Base-by-base conservation (phyloP, 2,797 vertebrate species). In the Anisognathus igniventris region DNA sequence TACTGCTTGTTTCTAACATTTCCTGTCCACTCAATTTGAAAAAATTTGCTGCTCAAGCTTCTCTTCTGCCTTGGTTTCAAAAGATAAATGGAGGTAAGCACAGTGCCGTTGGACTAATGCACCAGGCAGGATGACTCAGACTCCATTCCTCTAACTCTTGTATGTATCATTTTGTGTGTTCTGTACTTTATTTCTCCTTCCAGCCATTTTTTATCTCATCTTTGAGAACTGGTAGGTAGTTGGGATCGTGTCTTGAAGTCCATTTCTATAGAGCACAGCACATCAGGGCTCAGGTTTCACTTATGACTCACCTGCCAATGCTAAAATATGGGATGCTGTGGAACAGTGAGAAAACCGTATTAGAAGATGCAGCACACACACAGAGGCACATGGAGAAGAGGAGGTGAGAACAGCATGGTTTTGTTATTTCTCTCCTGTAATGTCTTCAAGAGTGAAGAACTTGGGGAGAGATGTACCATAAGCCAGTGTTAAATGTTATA, bases 1-100 rank as follows among this genome's bases (percentile, higher is more conserved):
- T 91, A 68, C 67, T 82, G 58, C 72, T 92, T 81, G 53, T 88
- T 94, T 83, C 83, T 94, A 78, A 84, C 51, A 45, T 88, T 91
- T 95, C 56, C 77, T 92, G 33, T 54, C 64, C 27, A 13, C 53
- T 91, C 61, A 40, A 15, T 24, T 48, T 62, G 82, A 84, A 94
- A 93, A 89, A 92, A 66, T 11, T 67, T 91, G 54, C 61, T 83
- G 44, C 54, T 80, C 40, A 45, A 50, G 65, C 84, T 95, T 91
- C 28, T 80, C 18, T 39, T 86, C 40, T 73, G 24, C 51, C 35
- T 31, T 0, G 1, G 14, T 72, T 89, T 86, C 56, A 37, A 78
- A 60, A 78, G 78, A 80, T 48, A 80, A 44, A 64, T 47, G 57
- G 56, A 74, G 58, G 23, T 39, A 56, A 66, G 37, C 0, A 0